Base-by-base conservation (phyloP, 2,888 invertebrate species). In the Rhopalosiphum nymphaeae region DNA sequence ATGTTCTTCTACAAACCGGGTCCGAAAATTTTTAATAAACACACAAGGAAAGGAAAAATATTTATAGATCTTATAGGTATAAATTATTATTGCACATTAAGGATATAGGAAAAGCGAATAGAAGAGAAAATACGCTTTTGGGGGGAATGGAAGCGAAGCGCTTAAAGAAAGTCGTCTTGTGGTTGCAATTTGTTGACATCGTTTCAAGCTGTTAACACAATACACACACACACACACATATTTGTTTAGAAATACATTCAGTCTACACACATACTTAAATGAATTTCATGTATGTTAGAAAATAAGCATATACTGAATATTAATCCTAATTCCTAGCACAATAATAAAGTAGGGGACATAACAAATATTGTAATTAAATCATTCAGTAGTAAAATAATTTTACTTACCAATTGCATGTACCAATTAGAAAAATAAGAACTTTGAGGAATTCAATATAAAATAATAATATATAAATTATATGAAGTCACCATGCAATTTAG, bases 1-100 rank as follows among this genome's bases (percentile, higher is more conserved):
- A 96, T 99, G 98, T 96, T 98, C 98, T 97, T 97, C 96, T 97
- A 96, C 95, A 96, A 96, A 96, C 94, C 95, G 95, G 95, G 95
- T 91, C 94, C 94, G 94, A 91, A 94, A 94, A 94, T 86, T 42
- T 94, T 94, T 91, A 94, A 91, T 94, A 94, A 94, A 91, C 94
- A 94, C 94, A 94, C 94, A 86, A 67, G 94, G 94, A 94, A 87
- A 94, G 94, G 90, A 94, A 91, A 94, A 91, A 91, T 91, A 91
- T 49, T 90, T 90, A 85, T 93, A 91, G 86, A 94, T 85, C 61
- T 89, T 85, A 91, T 61, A 86, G 91, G 90, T 91, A 91, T 86
- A 94, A 90, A 53, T 94, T 94, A 85, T 85, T 89, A 93, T 93
- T 93, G 89, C 89, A 89, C 93, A 85, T 85, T 87, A 61, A 86